A percentile compares a stretch with the other conserved stretches of the same genome.
These are phyloP conservation scores for Poecilus cupreus DNA, from an alignment of 2,888 invertebrate genomes.

Conservation along the genomic window DNA sequence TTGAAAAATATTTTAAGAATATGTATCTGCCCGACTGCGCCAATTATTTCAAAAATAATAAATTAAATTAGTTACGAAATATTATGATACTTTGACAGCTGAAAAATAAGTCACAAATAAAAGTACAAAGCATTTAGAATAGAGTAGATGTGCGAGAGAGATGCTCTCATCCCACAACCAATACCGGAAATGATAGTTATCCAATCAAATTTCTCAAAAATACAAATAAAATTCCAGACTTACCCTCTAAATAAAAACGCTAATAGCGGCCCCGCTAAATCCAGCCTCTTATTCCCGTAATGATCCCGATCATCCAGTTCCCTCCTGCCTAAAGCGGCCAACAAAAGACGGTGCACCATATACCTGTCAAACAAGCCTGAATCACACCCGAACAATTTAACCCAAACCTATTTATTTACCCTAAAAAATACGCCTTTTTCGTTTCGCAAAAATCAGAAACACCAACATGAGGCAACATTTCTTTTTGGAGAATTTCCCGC, in stretches of 20 bases:
- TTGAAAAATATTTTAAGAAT: too few relatives aligned
- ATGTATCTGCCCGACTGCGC: too few relatives aligned
- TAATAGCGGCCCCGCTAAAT: conserved; percentile 96
- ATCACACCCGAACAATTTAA: neutral
- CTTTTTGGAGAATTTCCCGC: conserved; percentile 98
- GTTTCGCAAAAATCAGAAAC: conserved; percentile 99
- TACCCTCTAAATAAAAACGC: conserved; percentile 97
- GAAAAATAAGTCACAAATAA: too few relatives aligned
- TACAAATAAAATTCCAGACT: conserved; percentile 49
- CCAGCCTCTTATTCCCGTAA: conserved; percentile 98
- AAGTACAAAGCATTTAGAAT: too few relatives aligned
- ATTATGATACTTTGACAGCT: too few relatives aligned
- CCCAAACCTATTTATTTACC: conserved; percentile 70
- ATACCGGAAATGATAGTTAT: too few relatives aligned
- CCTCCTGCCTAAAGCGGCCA: conserved; percentile 95
- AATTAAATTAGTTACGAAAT: too few relatives aligned
- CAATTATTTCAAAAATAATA: too few relatives aligned
- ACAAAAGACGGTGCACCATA: conserved; percentile 97
- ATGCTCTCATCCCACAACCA: too few relatives aligned
- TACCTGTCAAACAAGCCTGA: conserved; percentile 78
- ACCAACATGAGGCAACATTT: conserved; percentile 99
- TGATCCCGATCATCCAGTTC: conserved; percentile 99
- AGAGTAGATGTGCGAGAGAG: too few relatives aligned
- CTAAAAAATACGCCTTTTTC: conserved; percentile 98
- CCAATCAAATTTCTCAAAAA: too few relatives aligned